A percentile compares a stretch with the other conserved stretches of the same genome.
These are phyloP conservation scores for Orchesellides sinensis DNA, from an alignment of 2,888 invertebrate species.

Conservation along the genomic window DNA sequence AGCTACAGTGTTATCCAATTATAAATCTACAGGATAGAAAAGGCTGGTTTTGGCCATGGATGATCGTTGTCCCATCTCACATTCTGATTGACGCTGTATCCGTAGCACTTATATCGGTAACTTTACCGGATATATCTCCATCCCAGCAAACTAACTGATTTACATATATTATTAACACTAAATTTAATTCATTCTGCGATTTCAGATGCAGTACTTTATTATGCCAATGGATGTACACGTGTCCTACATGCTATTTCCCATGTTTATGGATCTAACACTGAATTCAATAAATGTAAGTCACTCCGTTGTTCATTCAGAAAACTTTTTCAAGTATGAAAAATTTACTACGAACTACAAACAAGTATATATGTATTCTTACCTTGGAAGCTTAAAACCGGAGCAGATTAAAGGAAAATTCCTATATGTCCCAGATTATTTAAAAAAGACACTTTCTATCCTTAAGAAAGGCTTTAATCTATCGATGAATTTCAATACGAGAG, in stretches of 20 bases:
- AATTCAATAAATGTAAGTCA: slow-evolving; percentile 71
- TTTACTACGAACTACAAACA: no score
- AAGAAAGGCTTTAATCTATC: no score
- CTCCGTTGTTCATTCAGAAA: no score
- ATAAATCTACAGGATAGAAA: slow-evolving; percentile 82
- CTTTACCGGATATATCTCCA: not conserved
- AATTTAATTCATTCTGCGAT: not conserved
- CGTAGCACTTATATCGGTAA: slow-evolving; percentile 69
- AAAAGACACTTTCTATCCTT: no score
- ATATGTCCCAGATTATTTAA: no score
- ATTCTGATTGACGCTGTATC: slow-evolving; percentile 70
- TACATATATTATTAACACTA: not conserved
- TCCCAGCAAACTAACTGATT: not conserved
- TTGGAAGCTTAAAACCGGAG: no score
- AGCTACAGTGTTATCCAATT: not conserved
- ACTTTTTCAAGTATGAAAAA: no score
- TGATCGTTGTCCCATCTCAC: slow-evolving; percentile 81
- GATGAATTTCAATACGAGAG: no score
- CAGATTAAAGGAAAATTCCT: no score
- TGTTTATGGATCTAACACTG: slow-evolving; percentile 64
- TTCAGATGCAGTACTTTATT: slow-evolving; percentile 51
- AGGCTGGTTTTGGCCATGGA: slow-evolving; percentile 86
- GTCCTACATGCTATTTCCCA: slow-evolving; percentile 33
- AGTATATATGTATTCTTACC: no score
- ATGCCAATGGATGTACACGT: slow-evolving; percentile 46